A percentile compares a stretch with the other conserved stretches of the same genome.
Evolutionary conservation across 1,140 invertebrate species (phyloP).

Genomic region (Helicoverpa armigera): DNA sequence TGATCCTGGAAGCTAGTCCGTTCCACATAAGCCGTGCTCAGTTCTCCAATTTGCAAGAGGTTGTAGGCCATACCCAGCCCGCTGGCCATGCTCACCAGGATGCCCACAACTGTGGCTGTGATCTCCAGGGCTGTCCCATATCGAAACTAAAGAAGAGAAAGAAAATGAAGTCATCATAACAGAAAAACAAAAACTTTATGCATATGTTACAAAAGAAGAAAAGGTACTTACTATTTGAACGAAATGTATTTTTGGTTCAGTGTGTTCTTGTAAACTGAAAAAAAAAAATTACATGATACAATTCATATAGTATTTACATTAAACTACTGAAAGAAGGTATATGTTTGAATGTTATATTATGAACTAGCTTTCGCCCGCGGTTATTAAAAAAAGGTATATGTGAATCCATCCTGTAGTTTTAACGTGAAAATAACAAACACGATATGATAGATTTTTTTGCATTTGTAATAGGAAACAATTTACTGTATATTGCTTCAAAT

Average conservation of each 20-base stretch:
- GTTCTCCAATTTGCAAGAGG: constrained; percentile 90
- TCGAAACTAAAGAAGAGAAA: constrained; percentile 70
- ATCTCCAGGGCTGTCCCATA: constrained; percentile 77
- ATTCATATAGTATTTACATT: neutral
- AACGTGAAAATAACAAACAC: too few relatives aligned
- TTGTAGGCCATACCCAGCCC: constrained; percentile 88
- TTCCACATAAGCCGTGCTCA: constrained; percentile 89
- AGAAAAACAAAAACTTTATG: too few relatives aligned
- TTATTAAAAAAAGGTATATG: too few relatives aligned
- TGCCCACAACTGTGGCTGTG: constrained; percentile 70
- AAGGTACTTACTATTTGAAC: constrained; percentile 72
- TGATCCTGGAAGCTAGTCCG: constrained; percentile 72
- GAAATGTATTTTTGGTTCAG: constrained; percentile 58
- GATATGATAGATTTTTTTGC: too few relatives aligned
- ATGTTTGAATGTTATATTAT: too few relatives aligned
- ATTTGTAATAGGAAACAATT: too few relatives aligned
- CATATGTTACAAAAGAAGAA: neutral
- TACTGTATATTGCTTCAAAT: too few relatives aligned
- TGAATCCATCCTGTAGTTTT: too few relatives aligned
- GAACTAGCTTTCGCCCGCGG: too few relatives aligned
- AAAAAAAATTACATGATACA: neutral
- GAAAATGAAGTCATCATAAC: neutral
- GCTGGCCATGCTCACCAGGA: constrained; percentile 73
- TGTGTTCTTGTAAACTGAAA: constrained; percentile 9
- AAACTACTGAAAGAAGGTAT: too few relatives aligned